These are phyloP conservation scores for Drosophila anomelani DNA, from an alignment of 2,888 invertebrate genomes.

Conservation along the genomic window DNA sequence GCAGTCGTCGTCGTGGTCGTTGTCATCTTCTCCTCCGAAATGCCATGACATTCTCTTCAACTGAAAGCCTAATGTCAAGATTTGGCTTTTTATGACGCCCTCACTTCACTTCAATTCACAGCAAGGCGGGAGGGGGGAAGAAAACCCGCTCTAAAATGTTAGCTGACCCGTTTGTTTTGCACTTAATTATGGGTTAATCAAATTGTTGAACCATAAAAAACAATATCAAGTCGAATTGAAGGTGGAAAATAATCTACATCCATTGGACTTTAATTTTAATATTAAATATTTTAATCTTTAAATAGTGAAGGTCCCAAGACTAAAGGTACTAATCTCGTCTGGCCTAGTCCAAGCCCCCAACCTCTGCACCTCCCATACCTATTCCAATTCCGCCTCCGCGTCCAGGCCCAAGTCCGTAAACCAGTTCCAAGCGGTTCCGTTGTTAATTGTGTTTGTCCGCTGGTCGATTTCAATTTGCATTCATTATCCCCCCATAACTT, in stretches of 20 bases:
- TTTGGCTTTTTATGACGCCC: slow-evolving; percentile 64
- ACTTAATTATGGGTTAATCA: slow-evolving; percentile 42
- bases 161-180: slow-evolving; percentile 34
- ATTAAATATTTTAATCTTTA: too few relatives aligned
- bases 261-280: too few relatives aligned
- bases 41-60: slow-evolving; percentile 66
- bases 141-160: slow-evolving; percentile 12
- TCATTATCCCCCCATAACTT: slow-evolving; percentile 29
- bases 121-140: neutral
- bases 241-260: slow-evolving; percentile 5
- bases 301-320: neutral
- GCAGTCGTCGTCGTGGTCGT: neutral
- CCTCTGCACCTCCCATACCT: neutral
- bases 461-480: slow-evolving; percentile 52
- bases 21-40: slow-evolving; percentile 45
- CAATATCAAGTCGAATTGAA: slow-evolving; percentile 22
- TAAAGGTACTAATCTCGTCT: slow-evolving; percentile 15
- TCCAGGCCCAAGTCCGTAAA: slow-evolving; percentile 22
- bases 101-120: slow-evolving; percentile 4
- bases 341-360: slow-evolving; percentile 13
- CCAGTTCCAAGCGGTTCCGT: slow-evolving; percentile 47
- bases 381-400: slow-evolving; percentile 21
- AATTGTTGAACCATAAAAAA: slow-evolving; percentile 44
- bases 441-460: slow-evolving; percentile 45
- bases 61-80: slow-evolving; percentile 61